These are phyloP conservation scores for Merluccius polli DNA, from an alignment of 2,797 vertebrate species.

Conservation along the genomic window DNA sequence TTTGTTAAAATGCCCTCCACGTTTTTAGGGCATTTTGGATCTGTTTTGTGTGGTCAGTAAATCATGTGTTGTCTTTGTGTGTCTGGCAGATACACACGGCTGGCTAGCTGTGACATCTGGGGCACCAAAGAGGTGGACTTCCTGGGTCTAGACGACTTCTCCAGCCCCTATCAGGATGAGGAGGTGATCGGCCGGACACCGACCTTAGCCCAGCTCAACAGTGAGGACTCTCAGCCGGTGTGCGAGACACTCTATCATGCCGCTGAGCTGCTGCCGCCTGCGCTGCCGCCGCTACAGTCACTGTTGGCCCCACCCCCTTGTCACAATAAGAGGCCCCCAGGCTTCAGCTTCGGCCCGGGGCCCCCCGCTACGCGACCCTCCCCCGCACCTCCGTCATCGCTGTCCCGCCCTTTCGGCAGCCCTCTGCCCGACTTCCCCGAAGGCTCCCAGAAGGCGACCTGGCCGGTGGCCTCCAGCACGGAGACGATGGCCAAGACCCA, in stretches of 20 bases:
- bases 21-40: too few relatives aligned
- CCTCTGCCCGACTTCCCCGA: conserved; percentile 79
- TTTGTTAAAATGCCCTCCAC: too few relatives aligned
- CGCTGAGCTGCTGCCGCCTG: conserved; percentile 66
- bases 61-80: conserved; percentile 14
- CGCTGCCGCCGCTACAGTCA: conserved; percentile 66
- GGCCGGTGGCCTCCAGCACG: conserved; percentile 84
- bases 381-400: conserved; percentile 54
- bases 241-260: conserved; percentile 89
- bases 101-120: conserved; percentile 98
- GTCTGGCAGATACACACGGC: conserved; percentile 81
- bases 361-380: conserved; percentile 56
- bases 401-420: conserved; percentile 54
- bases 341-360: conserved; percentile 53
- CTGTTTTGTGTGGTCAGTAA: neutral
- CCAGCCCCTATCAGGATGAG: conserved; percentile 97
- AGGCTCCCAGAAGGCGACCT: conserved; percentile 85
- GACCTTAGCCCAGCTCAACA: conserved; percentile 95
- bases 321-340: conserved; percentile 52
- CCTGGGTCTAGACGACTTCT: conserved; percentile 94
- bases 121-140: conserved; percentile 99
- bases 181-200: conserved; percentile 96
- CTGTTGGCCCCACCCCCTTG: conserved; percentile 67
- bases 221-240: conserved; percentile 95
- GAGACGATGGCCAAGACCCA: conserved; percentile 88